A percentile compares a stretch with the other conserved stretches of the same genome.
phyloP scores from a whole-genome alignment of 2,888 invertebrate species.

The Anagyrus pseudococci region DNA sequence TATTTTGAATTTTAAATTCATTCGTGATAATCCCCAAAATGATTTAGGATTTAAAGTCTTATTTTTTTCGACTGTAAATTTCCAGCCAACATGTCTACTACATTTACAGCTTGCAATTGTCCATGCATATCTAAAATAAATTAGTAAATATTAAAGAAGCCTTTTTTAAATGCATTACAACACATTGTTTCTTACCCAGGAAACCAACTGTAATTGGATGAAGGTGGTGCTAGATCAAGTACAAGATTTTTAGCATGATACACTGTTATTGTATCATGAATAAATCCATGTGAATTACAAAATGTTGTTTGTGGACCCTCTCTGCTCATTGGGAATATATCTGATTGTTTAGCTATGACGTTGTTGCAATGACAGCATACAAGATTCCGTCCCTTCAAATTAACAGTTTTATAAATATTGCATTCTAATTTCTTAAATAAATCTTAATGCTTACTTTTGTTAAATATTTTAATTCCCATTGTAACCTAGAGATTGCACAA shows the following conservation, averaged over 20 bases:
- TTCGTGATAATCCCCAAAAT: slow-evolving; percentile 77
- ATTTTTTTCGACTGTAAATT: slow-evolving; percentile 71
- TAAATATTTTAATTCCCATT: slow-evolving; percentile 66
- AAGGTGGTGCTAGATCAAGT: slow-evolving; percentile 65
- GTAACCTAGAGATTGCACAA: slow-evolving; percentile 72
- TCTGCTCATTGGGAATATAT: slow-evolving; percentile 82
- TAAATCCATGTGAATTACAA: slow-evolving; percentile 79
- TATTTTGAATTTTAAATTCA: slow-evolving; percentile 54
- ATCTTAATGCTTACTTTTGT: slow-evolving; percentile 57
- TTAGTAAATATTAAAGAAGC: slow-evolving; percentile 5
- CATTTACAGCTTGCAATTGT: slow-evolving; percentile 74
- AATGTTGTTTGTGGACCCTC: slow-evolving; percentile 83
- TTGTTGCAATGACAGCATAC: slow-evolving; percentile 64
- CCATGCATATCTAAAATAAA: slow-evolving; percentile 76
- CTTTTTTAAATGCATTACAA: neutral
- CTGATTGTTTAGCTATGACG: slow-evolving; percentile 68
- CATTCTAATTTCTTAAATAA: slow-evolving; percentile 25
- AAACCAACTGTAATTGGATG: slow-evolving; percentile 83
- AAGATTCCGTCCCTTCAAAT: slow-evolving; percentile 56
- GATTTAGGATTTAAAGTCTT: slow-evolving; percentile 68
- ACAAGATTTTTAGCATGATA: slow-evolving; percentile 64
- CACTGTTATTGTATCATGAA: slow-evolving; percentile 82
- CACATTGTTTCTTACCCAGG: slow-evolving; percentile 70
- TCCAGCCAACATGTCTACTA: slow-evolving; percentile 83
- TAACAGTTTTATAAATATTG: slow-evolving; percentile 10